These are phyloP conservation scores for Andrena dorsata DNA, from an alignment of 2,888 invertebrate species.

Conservation along the genomic window DNA sequence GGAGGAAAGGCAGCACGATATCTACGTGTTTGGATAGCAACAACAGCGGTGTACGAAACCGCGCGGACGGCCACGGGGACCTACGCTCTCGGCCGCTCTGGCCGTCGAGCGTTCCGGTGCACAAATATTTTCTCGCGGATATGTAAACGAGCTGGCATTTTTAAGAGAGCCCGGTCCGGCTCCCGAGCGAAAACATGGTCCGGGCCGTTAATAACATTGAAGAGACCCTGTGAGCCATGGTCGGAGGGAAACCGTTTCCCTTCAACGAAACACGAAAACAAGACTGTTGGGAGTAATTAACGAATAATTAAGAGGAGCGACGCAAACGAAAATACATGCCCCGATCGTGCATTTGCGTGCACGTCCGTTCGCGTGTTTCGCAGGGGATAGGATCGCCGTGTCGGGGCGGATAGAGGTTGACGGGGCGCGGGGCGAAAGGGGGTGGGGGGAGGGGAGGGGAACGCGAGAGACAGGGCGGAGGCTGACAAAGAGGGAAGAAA, in stretches of 20 bases:
- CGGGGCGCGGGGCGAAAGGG: conserved; percentile 46
- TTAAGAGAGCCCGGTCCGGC: conserved; percentile 38
- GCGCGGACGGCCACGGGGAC: conserved; percentile 34
- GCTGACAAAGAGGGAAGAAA: conserved; percentile 15
- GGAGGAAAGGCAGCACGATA: conserved; percentile 17
- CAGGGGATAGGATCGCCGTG: conserved; percentile 31
- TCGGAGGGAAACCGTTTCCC: not conserved
- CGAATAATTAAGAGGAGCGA: conserved; percentile 20
- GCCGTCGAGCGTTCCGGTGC: conserved; percentile 4
- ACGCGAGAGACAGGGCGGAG: conserved; percentile 16
- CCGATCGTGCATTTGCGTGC: conserved; percentile 37
- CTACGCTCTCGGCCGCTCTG: conserved; percentile 1
- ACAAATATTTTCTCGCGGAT: conserved; percentile 52
- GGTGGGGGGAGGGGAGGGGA: conserved; percentile 50
- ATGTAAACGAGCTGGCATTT: conserved; percentile 36
- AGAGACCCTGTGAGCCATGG: not conserved
- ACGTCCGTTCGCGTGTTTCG: conserved; percentile 36
- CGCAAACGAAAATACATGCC: conserved; percentile 26
- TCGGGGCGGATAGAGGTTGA: conserved; percentile 32
- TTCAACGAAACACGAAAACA: not conserved
- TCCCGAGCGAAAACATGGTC: conserved; percentile 12
- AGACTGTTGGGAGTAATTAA: conserved; percentile 24
- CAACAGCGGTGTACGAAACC: conserved; percentile 35
- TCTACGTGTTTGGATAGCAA: conserved; percentile 45
- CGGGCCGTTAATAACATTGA: not conserved